Conservation (phyloP, 2,888 invertebrate species). For the Aleiodes testaceus region DNA sequence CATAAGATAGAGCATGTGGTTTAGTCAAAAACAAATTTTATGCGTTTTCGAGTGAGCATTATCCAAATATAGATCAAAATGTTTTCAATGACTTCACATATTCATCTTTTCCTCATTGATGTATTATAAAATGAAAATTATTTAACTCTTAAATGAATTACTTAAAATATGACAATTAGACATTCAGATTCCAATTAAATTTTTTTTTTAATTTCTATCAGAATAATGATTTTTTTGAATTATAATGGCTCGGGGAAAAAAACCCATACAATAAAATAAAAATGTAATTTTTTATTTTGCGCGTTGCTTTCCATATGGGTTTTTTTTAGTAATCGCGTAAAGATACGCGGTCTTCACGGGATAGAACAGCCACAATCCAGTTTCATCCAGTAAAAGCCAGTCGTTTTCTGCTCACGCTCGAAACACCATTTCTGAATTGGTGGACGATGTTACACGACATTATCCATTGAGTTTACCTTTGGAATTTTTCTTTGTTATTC, state of each 20-base stretch:
- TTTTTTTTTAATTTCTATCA: too few species aligned
- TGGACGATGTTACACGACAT: constrained; percentile 50
- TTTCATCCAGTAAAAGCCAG: constrained; percentile 60
- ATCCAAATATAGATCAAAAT: constrained; percentile 59
- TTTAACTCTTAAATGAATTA: not conserved
- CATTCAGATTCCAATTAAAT: too few species aligned
- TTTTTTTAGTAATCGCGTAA: not conserved
- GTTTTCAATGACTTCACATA: not conserved
- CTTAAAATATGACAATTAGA: too few species aligned
- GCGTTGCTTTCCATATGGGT: constrained; percentile 7
- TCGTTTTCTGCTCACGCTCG: constrained; percentile 32
- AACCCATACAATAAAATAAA: not conserved
- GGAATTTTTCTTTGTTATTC: not conserved
- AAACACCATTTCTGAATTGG: constrained; percentile 51
- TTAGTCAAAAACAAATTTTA: constrained; percentile 53
- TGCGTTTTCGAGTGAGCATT: constrained; percentile 61
- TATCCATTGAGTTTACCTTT: constrained; percentile 9
- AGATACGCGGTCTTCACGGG: constrained; percentile 54
- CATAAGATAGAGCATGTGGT: constrained; percentile 9
- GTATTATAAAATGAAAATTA: constrained; percentile 12
- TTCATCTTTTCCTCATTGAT: not conserved
- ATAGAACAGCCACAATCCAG: constrained; percentile 65
- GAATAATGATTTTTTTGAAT: constrained; percentile 14
- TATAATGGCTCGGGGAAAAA: not conserved
- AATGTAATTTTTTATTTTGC: constrained; percentile 8